Evolutionary conservation across 2,113 vertebrate genomes (phyloP).

Genomic region (Elephantulus edwardii): DNA sequence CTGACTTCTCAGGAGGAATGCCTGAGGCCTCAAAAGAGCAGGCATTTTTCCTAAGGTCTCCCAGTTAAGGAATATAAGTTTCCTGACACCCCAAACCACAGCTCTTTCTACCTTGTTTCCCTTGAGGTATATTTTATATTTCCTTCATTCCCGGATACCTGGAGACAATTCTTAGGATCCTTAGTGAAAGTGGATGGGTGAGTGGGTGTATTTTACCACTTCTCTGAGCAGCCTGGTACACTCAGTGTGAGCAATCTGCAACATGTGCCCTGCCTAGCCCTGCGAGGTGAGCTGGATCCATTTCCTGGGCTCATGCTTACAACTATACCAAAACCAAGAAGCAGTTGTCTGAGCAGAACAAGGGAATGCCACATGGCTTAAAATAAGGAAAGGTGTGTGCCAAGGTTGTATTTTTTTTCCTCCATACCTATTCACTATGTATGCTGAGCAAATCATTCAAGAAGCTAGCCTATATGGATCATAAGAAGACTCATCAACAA

Average conservation of each 20-base stretch:
- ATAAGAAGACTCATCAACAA: no score
- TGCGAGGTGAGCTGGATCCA: not conserved
- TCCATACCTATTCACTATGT: no score
- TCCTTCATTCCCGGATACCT: not conserved
- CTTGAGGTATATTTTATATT: not conserved
- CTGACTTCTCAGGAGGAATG: constrained; percentile 10
- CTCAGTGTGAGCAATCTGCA: not conserved
- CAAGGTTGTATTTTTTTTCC: no score
- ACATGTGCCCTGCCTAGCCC: not conserved
- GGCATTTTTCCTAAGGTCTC: not conserved
- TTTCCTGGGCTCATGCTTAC: no score
- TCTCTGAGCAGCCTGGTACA: not conserved
- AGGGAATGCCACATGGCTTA: no score
- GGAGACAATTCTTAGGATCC: not conserved
- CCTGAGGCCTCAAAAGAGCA: not conserved
- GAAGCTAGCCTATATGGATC: no score
- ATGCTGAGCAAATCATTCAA: no score
- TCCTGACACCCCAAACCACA: not conserved
- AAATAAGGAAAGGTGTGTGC: no score
- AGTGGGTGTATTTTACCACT: not conserved
- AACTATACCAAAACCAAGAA: no score
- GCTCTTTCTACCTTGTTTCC: not conserved
- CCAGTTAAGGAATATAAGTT: not conserved
- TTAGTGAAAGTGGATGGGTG: not conserved
- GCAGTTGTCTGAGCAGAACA: no score